phyloP scores from a whole-genome alignment of 2,888 invertebrate genomes.

The Anodontia alba region DNA sequence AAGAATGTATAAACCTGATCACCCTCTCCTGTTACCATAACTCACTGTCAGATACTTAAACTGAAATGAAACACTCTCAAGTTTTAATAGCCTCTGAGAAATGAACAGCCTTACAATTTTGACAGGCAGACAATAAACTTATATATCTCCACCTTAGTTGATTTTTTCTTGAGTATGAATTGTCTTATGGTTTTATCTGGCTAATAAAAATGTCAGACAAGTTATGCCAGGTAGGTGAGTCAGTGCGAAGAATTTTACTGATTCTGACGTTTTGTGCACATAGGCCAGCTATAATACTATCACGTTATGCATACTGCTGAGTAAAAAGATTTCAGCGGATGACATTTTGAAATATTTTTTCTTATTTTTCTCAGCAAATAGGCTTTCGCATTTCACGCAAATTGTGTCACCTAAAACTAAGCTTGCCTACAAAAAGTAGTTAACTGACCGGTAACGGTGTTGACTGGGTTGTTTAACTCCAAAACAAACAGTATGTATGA shows the following conservation, averaged over 20 bases:
- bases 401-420: too few species aligned
- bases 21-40: constrained; percentile 1
- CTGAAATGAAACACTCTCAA: constrained; percentile 1
- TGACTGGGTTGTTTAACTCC: too few species aligned
- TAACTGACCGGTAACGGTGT: too few species aligned
- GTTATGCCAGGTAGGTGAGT: neutral
- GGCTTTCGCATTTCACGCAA: too few species aligned
- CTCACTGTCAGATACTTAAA: neutral
- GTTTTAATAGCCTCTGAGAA: constrained; percentile 2
- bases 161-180: constrained; percentile 19
- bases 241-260: neutral
- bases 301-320: too few species aligned
- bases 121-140: neutral
- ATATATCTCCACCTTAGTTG: neutral
- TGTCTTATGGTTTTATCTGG: constrained; percentile 41
- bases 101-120: constrained; percentile 2
- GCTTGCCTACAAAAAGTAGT: too few species aligned
- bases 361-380: too few species aligned
- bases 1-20: neutral
- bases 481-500: too few species aligned
- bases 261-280: too few species aligned
- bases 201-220: constrained; percentile 47
- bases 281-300: too few species aligned
- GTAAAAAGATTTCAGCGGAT: too few species aligned
- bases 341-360: too few species aligned